Evolutionary conservation across 2,888 invertebrate genomes (phyloP).

Genomic region (Lasioglossum morio): DNA sequence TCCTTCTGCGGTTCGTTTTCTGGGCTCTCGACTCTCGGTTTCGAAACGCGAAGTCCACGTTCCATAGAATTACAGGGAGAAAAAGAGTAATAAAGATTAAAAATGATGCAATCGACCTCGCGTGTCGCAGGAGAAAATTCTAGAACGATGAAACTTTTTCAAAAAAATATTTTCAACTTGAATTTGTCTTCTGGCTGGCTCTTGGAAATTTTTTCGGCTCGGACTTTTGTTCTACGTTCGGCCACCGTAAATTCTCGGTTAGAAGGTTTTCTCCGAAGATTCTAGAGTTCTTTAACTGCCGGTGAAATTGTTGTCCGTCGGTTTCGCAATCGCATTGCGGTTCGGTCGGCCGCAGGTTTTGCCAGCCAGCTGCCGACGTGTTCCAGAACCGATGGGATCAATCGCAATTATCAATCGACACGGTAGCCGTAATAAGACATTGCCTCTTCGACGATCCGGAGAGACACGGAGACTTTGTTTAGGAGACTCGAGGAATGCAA

Average conservation of each 20-base stretch:
- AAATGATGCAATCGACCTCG: background rate
- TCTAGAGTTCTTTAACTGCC: constrained; percentile 29
- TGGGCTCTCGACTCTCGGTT: constrained; percentile 15
- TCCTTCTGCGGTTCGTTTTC: constrained; percentile 19
- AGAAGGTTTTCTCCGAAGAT: constrained; percentile 49
- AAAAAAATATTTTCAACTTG: too few relatives aligned
- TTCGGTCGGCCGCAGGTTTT: constrained; percentile 51
- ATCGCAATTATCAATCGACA: constrained; percentile 38
- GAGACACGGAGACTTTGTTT: background rate
- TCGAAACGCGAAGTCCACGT: background rate
- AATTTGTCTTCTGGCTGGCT: background rate
- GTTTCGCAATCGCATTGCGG: constrained; percentile 57
- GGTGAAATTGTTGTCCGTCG: constrained; percentile 63
- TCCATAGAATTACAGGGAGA: background rate
- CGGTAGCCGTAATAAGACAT: constrained; percentile 4
- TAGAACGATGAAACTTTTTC: background rate
- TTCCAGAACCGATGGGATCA: constrained; percentile 45
- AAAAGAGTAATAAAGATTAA: background rate
- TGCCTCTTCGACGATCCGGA: constrained; percentile 13
- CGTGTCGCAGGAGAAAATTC: background rate
- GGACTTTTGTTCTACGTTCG: background rate
- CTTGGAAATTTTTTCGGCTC: background rate
- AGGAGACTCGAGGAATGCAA: too few relatives aligned
- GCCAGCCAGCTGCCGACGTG: constrained; percentile 45
- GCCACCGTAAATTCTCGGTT: background rate